Evolutionary conservation across 2,888 invertebrate species (phyloP), one percentile per base, ranked within the genome.

Genomic region (Elaeidobius kamerunicus): DNA sequence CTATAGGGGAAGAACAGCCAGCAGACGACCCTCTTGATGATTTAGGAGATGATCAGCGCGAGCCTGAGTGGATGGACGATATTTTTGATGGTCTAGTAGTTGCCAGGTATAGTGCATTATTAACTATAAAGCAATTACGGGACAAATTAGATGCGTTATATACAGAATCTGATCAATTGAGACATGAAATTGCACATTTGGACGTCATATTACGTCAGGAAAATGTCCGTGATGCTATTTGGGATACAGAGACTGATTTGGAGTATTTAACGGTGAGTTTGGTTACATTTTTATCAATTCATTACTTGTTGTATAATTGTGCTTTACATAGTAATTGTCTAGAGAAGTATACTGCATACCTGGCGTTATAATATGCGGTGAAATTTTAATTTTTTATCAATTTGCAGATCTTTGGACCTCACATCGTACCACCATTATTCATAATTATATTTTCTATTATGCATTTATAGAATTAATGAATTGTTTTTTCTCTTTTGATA

Each of bases 261-360:
- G 28, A 50, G 3, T 55, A 57, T 40, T 34, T 60, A 7, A 32
- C 38, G 53, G 59, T 60, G 32, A 52, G 50, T 49, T 30, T 11
- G 11, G 4, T 23, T 6, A 23, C 23, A 23, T 23, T 6, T 23
- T 23, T 23, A 6, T 4, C 9, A 23, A 9, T 9, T 23, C 23
- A 9, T 23, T 23, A 23, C 4, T 4, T 23, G 9, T 23, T 23
- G 9, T 6, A 23, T 23, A 23, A 35, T 15, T 35, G 7, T 35
- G 35, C 15, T 35, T 39, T 39, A 19, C 20, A 11, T 3, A 12
- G 27, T 28, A 12, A 17, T 5, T 4, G 36, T 14, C n/a, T n/a
- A n/a, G n/a, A n/a, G n/a, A n/a, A n/a, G n/a, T n/a, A n/a, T n/a
- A n/a, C n/a, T n/a, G n/a, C n/a, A n/a, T n/a, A n/a, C n/a, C n/a